Evolutionary conservation across 2,888 invertebrate species (phyloP), one percentile per base, ranked within the genome.

Genomic region (Ichneumoninae sp.): DNA sequence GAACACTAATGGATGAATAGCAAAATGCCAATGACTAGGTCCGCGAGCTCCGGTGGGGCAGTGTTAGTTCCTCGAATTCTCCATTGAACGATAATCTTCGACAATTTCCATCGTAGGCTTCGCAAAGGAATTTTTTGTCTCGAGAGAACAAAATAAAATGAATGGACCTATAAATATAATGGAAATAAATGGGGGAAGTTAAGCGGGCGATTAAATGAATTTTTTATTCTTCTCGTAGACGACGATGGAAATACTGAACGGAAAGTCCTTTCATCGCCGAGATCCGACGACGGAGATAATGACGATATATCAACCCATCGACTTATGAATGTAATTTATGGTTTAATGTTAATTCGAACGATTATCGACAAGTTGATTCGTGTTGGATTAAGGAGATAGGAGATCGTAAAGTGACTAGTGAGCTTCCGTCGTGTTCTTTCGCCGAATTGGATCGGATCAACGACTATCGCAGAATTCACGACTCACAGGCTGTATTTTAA

Each of bases 331-430:
- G 22, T 44, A 74, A 74, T 75, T 52, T 33, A 65, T 65, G 7
- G 75, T 22, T 65, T 16, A n/a, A 75, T 65, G 63, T 50, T 65
- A 47, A 65, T 50, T 3, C 30, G 44, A 75, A 10, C 63, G 63
- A 7, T 10, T 33, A 13, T n/a, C 47, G 50, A 50, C 63, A 16
- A 50, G 63, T 13, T 16, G 44, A 63, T 44, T 26, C 57, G 73
- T 60, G 44, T 44, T 22, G 6, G 16, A 57, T 36, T 22, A 22
- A 5, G 57, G 47, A 13, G 40, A 44, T n/a, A 44, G 10, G 52
- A 60, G n/a, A 57, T 44, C 57, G 26, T n/a, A 3, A 8, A 16
- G 36, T 36, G 1, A 71, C 16, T 22, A 22, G 19, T 40, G 33
- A 16, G 13, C 3, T 57, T 22, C 19, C 68, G 16, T 52, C 19